Evolutionary conservation across 2,888 invertebrate species (phyloP), one percentile per base, ranked within the genome.

Genomic region (Eupithecia pulchellata): DNA sequence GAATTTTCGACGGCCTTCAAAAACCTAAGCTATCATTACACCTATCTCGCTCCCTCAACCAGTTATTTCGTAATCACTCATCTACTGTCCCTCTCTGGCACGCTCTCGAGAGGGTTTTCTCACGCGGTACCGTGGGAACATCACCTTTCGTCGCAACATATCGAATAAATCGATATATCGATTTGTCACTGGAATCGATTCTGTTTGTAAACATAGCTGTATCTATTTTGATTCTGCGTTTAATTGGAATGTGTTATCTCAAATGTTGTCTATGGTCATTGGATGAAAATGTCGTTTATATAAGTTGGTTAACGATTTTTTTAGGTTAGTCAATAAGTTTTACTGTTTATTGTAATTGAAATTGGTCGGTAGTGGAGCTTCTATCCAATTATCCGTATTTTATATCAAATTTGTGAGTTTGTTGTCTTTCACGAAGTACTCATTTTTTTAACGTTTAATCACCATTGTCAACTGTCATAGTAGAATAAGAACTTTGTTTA

Each of bases 61-160:
- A 17, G 69, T 66, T 64, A 65, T 71, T 71, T 77, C 72, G 76
- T 71, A 76, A 76, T 76, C 72, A 64, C 65, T 64, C 69, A 71
- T 75, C 68, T 27, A 11, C 70, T 29, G 42, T 75, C 78, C 29
- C 70, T 64, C 29, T 75, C 75, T 67, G n/a, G 20, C 61, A 64
- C 57, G 65, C 72, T 80, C 85, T 80, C 42, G 78, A 81, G 79
- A 76, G 78, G 79, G 77, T 84, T 81, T 84, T 87, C 86, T 83
- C 86, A 87, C 86, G 86, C 52, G 52, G 64, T 81, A 72, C 81
- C 86, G 86, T 87, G 86, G 84, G 86, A 87, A 87, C 85, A 76
- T 83, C 86, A 87, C 87, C 87, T 87, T 87, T 87, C 79, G 78
- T 79, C 77, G 75, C 79, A 78, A 81, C 80, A 74, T 80, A 82